Base-by-base conservation (phyloP, 2,888 invertebrate genomes). In the Sturmia bella region DNA sequence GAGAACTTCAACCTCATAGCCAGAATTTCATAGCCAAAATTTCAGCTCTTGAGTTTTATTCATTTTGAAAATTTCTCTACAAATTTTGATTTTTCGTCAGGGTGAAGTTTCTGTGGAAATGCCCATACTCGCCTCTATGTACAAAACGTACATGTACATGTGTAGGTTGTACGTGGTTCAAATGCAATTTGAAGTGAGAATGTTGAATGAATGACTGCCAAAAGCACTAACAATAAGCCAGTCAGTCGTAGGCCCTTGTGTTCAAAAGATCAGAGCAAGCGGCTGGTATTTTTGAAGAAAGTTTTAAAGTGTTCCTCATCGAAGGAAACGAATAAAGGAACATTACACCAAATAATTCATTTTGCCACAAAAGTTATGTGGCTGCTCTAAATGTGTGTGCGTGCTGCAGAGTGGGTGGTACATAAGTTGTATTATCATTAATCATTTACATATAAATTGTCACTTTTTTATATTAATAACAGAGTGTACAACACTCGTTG, bases 391-490 rank as follows among this genome's bases (percentile, higher is more conserved):
- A 32, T 17, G 24, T 69, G 12, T 13, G 15, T 37, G 2, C 3
- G 13, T 24, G 39, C 15, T 6, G 2, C 2, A 6, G 21, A 37
- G 52, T 76, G 76, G 66, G 59, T 61, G 50, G 72, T 43, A 64
- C 48, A 70, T 45, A 17, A 15, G 32, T 19, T 43, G 70, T 27
- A 54, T 43, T 32, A 45, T 43, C 70, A 77, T 77, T 72, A 72
- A 78, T 78, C 72, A 72, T 78, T 78, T 73, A 78, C 78, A 78
- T 78, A 73, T 73, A 73, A 78, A 78, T 78, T 78, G 66, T 78
- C 78, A 78, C 78, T 78, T 78, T 78, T 78, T 73, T 78, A 66
- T 72, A 73, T 73, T 73, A 78, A 78, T 78, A 66, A 72, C 72
- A 68, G 59, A 59, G 66, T 72, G 57, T 78, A 39, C 37, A 73